Percentiles rank a stretch among this genome's conserved stretches.
phyloP scores from a whole-genome alignment of 1,140 invertebrate species.

The Dreissena rostriformis region DNA sequence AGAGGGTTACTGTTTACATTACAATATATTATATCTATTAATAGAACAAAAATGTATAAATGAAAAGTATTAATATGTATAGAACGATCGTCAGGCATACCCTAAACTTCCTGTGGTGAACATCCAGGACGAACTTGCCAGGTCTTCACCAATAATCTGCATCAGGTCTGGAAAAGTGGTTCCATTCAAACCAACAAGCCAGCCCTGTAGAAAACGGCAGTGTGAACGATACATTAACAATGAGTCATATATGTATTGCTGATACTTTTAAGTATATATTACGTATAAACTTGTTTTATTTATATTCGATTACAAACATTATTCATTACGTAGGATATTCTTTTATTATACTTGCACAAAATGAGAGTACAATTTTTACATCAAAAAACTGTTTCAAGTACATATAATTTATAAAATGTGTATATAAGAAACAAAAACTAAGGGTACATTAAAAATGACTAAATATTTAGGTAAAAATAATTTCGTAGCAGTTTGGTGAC shows the following conservation, averaged over 20 bases:
- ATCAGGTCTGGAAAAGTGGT: constrained; percentile 45
- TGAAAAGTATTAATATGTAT: too few relatives aligned
- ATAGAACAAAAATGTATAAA: too few relatives aligned
- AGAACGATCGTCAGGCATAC: too few relatives aligned
- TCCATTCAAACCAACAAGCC: constrained; percentile 26
- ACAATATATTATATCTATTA: too few relatives aligned
- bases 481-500: too few relatives aligned
- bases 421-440: background rate
- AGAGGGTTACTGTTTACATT: too few relatives aligned
- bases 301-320: background rate
- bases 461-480: too few relatives aligned
- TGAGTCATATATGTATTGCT: background rate
- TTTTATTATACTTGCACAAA: background rate
- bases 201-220: constrained; percentile 26
- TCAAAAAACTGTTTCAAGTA: background rate
- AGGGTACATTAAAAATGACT: background rate
- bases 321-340: background rate
- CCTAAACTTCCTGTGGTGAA: constrained; percentile 27
- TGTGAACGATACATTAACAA: background rate
- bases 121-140: constrained; percentile 43
- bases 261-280: background rate
- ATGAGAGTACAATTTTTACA: background rate
- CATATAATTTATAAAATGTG: background rate
- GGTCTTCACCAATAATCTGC: constrained; percentile 40
- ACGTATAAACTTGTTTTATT: background rate